These are phyloP conservation scores for Cataglyphis livida DNA, from an alignment of 2,888 invertebrate species.

Conservation along the genomic window DNA sequence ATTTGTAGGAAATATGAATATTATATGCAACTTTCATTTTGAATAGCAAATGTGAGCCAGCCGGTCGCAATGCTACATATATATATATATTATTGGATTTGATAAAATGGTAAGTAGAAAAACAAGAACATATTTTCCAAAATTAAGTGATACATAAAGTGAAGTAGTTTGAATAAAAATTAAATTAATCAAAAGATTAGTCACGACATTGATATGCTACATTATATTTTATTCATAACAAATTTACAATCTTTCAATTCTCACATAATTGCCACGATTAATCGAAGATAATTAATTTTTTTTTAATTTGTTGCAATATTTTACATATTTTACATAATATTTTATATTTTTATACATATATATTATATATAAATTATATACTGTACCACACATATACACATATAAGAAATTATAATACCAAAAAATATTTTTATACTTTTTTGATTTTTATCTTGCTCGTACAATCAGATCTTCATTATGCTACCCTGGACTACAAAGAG, in stretches of 20 bases:
- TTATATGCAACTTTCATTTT: background rate
- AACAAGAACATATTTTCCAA: background rate
- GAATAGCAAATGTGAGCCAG: background rate
- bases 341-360: background rate
- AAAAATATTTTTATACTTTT: background rate
- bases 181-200: background rate
- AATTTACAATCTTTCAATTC: background rate
- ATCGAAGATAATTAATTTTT: background rate
- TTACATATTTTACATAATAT: background rate
- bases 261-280: background rate
- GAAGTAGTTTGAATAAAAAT: background rate
- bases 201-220: background rate
- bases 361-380: background rate
- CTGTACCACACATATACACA: background rate
- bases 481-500: slow-evolving; percentile 18
- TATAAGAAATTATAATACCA: background rate
- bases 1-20: background rate
- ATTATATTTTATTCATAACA: background rate
- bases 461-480: background rate
- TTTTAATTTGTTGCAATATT: background rate
- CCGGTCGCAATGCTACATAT: background rate
- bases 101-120: slow-evolving; percentile 31
- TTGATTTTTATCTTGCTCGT: background rate
- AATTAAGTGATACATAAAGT: background rate
- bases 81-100: background rate